These are phyloP conservation scores for Sycon ciliatum DNA, from an alignment of 37 sponge, comb jelly and placozoan species.

Conservation along the genomic window DNA sequence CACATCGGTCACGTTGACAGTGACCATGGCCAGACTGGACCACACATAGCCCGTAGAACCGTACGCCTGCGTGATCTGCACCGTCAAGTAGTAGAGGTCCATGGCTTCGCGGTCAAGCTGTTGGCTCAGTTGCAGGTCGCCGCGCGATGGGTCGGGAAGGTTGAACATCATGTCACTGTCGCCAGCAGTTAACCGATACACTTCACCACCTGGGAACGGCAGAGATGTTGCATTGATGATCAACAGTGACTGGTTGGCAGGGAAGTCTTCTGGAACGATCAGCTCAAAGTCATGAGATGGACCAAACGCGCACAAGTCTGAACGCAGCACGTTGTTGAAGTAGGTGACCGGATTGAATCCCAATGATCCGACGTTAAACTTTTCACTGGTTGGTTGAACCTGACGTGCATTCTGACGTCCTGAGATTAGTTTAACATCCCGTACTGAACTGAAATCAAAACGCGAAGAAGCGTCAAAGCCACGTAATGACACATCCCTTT, in stretches of 20 bases:
- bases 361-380: background rate
- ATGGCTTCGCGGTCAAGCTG: constrained; percentile 20
- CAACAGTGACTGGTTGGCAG: background rate
- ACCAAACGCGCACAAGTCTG: background rate
- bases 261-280: background rate
- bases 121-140: constrained; percentile 2
- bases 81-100: background rate
- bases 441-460: background rate
- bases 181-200: background rate
- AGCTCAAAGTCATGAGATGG: background rate
- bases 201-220: background rate
- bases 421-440: background rate
- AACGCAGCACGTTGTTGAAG: background rate
- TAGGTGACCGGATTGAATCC: background rate
- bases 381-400: background rate
- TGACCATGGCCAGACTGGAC: constrained; percentile 1
- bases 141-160: background rate
- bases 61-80: background rate
- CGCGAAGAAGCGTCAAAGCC: too few relatives aligned
- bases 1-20: constrained; percentile 19
- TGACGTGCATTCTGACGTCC: background rate
- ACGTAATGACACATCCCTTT: too few relatives aligned
- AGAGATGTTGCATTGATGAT: too few relatives aligned
- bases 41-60: constrained; percentile 24
- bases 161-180: background rate